Evolutionary conservation across 2,113 vertebrate species (phyloP).

Genomic region (Xyliphius kryptos): DNA sequence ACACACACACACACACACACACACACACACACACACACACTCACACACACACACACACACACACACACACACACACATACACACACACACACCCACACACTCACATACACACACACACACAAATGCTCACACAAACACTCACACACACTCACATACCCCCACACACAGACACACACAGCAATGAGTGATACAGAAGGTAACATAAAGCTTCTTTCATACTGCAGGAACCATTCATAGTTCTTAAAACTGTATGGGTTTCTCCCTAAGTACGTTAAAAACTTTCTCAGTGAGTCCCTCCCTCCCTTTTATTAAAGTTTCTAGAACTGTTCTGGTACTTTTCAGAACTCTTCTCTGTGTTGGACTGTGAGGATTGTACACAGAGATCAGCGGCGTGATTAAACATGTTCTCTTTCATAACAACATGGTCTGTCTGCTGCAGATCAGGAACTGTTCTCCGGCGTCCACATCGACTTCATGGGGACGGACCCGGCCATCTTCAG

Average conservation of each 20-base stretch:
- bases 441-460: constrained; percentile 94
- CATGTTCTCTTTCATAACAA: no score
- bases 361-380: no score
- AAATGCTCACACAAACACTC: neutral
- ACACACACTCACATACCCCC: neutral
- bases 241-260: no score
- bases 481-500: constrained; percentile 95
- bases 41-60: neutral
- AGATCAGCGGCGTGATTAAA: no score
- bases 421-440: constrained; percentile 61
- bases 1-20: neutral
- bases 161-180: constrained; percentile 5
- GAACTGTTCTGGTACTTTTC: no score
- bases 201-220: no score
- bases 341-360: no score
- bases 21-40: neutral
- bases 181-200: no score
- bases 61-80: neutral
- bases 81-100: constrained; percentile 20
- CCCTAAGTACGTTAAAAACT: no score
- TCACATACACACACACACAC: neutral
- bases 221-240: no score
- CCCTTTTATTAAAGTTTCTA: no score
- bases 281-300: no score
- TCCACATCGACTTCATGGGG: constrained; percentile 99